Conservation (phyloP, 1,140 invertebrate species). For the Solen grandis region DNA sequence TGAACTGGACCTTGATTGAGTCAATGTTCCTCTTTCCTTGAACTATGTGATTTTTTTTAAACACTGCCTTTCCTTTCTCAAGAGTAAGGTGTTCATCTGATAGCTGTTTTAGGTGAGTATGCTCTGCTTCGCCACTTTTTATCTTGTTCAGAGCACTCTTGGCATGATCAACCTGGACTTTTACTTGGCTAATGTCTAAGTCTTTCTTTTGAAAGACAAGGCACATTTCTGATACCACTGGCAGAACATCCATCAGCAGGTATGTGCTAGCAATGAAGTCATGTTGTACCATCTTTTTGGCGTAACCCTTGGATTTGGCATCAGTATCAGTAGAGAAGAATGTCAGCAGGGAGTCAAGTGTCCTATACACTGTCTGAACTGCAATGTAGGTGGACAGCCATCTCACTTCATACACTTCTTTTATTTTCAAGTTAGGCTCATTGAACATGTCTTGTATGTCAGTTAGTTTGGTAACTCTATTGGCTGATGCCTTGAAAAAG, state of each 20-base stretch:
- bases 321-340: slow-evolving; percentile 28
- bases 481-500: slow-evolving; percentile 27
- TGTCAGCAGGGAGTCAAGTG: slow-evolving; percentile 25
- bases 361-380: slow-evolving; percentile 35
- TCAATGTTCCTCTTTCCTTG: not conserved
- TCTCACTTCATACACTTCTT: slow-evolving; percentile 43
- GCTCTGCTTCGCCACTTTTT: not conserved
- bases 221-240: slow-evolving; percentile 42
- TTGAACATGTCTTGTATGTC: not conserved
- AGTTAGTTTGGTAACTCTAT: slow-evolving; percentile 3
- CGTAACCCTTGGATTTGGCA: slow-evolving; percentile 46
- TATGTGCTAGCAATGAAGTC: slow-evolving; percentile 41
- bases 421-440: slow-evolving; percentile 11
- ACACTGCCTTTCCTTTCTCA: not conserved
- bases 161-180: not conserved
- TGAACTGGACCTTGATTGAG: not conserved
- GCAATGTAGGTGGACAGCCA: slow-evolving; percentile 33
- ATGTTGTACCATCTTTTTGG: slow-evolving; percentile 24
- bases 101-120: not conserved
- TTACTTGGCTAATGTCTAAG: slow-evolving; percentile 28
- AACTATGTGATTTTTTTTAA: not conserved
- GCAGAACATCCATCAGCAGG: slow-evolving; percentile 35
- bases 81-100: not conserved
- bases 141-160: not conserved
- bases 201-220: slow-evolving; percentile 32